A percentile compares a stretch with the other conserved stretches of the same genome.
These are phyloP conservation scores for Rostratula benghalensis DNA, from an alignment of 2,113 vertebrate genomes.

Conservation along the genomic window DNA sequence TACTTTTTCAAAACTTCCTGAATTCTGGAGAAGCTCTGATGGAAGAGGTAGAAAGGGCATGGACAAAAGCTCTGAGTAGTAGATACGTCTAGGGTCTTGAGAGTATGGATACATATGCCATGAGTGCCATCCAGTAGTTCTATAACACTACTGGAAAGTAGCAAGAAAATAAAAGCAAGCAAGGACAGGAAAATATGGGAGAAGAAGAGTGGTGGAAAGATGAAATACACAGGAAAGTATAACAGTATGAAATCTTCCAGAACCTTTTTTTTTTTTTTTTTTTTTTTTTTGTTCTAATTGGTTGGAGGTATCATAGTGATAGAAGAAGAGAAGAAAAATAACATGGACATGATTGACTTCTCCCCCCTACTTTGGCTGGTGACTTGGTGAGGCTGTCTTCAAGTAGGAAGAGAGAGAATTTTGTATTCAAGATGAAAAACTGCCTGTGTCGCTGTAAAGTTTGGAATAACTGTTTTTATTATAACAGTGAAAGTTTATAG, in stretches of 20 bases:
- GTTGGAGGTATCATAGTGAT: background rate
- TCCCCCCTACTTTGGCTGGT: background rate
- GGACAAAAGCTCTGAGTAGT: background rate
- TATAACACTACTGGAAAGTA: background rate
- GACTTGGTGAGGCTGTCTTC: background rate
- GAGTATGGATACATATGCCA: background rate
- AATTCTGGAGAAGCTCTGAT: background rate
- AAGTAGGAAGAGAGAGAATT: background rate
- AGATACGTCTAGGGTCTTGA: background rate
- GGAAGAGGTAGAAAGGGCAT: background rate
- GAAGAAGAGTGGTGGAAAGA: background rate
- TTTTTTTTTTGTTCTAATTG: background rate
- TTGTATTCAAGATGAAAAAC: background rate
- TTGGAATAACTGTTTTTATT: background rate
- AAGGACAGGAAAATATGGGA: background rate
- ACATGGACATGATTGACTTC: background rate
- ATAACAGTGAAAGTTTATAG: background rate
- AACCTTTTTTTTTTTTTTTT: background rate
- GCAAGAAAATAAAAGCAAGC: background rate
- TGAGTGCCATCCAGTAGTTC: background rate
- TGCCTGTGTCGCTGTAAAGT: no score
- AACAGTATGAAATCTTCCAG: background rate
- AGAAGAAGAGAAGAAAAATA: background rate
- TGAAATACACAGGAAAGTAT: background rate
- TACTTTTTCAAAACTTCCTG: background rate